Evolutionary conservation across 2,797 vertebrate species (phyloP).

Genomic region (Phyllotis vaccarum): DNA sequence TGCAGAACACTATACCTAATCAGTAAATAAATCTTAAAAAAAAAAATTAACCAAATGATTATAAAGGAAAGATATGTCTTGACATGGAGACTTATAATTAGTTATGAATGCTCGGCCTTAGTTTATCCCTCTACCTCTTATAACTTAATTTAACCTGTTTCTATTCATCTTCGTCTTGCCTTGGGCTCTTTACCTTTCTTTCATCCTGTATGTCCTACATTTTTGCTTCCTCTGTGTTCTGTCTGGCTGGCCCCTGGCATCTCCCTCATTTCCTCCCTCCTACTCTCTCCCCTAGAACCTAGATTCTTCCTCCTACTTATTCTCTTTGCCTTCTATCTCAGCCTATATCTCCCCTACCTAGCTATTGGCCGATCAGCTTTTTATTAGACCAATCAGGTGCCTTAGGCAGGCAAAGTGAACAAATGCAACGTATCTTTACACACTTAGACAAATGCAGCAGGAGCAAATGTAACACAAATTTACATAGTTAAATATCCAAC

Average conservation of each 20-base stretch:
- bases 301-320: background rate
- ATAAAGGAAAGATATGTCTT: background rate
- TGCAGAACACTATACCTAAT: too few species aligned
- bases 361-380: background rate
- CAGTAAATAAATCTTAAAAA: too few species aligned
- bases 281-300: background rate
- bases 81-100: background rate
- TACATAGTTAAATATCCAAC: background rate
- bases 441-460: background rate
- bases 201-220: background rate
- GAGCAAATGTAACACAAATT: background rate
- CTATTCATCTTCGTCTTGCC: background rate
- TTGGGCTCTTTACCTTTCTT: background rate
- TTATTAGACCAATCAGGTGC: background rate
- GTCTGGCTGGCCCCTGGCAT: too few species aligned
- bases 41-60: constrained; percentile 10
- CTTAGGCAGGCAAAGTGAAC: background rate
- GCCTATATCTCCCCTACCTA: background rate
- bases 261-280: background rate
- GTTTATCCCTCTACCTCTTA: background rate
- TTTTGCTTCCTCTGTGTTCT: background rate
- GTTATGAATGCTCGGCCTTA: background rate
- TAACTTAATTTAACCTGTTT: background rate
- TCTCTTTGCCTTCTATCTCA: background rate
- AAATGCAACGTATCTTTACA: too few species aligned